These are phyloP conservation scores for Nasonia oneida DNA, from an alignment of 2,888 invertebrate genomes.

Conservation along the genomic window DNA sequence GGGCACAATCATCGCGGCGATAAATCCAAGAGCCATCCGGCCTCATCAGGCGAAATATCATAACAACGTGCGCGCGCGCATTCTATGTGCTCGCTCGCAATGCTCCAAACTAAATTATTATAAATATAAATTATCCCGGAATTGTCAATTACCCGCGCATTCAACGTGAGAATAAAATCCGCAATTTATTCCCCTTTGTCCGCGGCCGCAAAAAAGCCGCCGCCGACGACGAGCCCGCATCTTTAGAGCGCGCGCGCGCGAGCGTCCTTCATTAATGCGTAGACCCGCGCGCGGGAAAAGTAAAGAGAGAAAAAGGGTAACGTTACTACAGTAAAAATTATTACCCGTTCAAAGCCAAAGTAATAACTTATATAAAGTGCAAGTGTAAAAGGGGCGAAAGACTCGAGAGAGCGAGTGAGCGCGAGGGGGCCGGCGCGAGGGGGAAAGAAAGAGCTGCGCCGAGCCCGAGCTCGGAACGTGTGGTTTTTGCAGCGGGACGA, in stretches of 20 bases:
- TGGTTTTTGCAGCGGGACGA: slow-evolving; percentile 33
- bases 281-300: slow-evolving; percentile 3
- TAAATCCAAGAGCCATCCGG: slow-evolving; percentile 12
- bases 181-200: slow-evolving; percentile 56
- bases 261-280: slow-evolving; percentile 48
- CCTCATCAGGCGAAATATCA: slow-evolving; percentile 22
- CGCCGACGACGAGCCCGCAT: slow-evolving; percentile 23
- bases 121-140: slow-evolving; percentile 51
- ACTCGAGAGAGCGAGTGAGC: not conserved
- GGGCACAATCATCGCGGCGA: not conserved
- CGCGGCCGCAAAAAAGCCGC: not conserved
- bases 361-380: slow-evolving; percentile 60
- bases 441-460: not conserved
- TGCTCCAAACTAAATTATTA: slow-evolving; percentile 48
- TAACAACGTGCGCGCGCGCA: not conserved
- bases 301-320: slow-evolving; percentile 5
- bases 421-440: not conserved
- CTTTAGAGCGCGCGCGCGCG: slow-evolving; percentile 22
- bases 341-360: slow-evolving; percentile 55
- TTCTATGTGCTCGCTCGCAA: not conserved
- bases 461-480: slow-evolving; percentile 17
- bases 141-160: slow-evolving; percentile 52
- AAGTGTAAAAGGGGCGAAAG: slow-evolving; percentile 47
- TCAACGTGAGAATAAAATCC: slow-evolving; percentile 48
- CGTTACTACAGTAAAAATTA: slow-evolving; percentile 46